Evolutionary conservation across 2,113 vertebrate genomes (phyloP), one percentile per base, ranked within the genome.

Genomic region (Machaerirhynchus nigripectus): DNA sequence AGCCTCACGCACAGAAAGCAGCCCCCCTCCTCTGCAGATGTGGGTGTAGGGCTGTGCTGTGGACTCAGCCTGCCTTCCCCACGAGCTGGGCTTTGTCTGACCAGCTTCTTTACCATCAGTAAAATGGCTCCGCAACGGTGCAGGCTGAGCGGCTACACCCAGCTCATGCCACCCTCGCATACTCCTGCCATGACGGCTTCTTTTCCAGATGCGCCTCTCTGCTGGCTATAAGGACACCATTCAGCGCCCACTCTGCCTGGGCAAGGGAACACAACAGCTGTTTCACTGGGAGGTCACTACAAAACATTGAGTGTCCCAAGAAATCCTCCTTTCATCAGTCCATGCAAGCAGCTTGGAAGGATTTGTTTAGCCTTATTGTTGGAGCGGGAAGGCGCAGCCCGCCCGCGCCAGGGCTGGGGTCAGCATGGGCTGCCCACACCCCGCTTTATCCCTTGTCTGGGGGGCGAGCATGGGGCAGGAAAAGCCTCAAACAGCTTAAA

Each of bases 201-300:
- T 93, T 84, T 96, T 97, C 97, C 96, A 96, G 90, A 95, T 97
- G 97, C 83, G 89, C 95, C 89, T 71, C 64, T 75, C 88, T 70
- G 85, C 21, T 86, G 63, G 73, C 84, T 95, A 95, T 97, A 98
- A 98, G 97, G 96, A 81, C 92, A 87, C 91, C 81, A 98, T 98
- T 98, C 97, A 98, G 96, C 87, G 6, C 97, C 98, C 96, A 97
- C 98, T 96, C 64, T 83, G 94, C 94, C 77, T 46, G 94, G 93
- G 94, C 89, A 97, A 97, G 96, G 97, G 97, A 97, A 97, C 95
- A 97, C 96, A 93, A 87, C 93, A 98, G 97, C 96, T 97, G 98
- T 97, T 97, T 98, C 97, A 97, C 74, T 50, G 94, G 47, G 94
- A 96, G 93, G 83, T 94, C 95, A 93, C 95, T 94, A 96, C 94